Evolutionary conservation across 2,888 invertebrate species (phyloP), one percentile per base, ranked within the genome.

Genomic region (Ichneumoninae sp.): DNA sequence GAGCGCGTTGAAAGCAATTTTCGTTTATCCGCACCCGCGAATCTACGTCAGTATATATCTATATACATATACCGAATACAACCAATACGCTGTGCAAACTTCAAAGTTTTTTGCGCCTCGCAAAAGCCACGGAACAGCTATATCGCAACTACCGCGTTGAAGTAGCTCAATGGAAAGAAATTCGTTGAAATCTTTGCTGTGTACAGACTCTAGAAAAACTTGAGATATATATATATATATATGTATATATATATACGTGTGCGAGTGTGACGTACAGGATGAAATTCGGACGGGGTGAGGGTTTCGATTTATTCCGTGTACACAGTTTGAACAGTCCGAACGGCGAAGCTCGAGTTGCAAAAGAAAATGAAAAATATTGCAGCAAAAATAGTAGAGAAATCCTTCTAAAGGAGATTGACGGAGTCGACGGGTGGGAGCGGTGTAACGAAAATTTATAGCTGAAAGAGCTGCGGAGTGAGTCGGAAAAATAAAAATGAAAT

Each of bases 271-370:
- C 76, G 65, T 68, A 66, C 52, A 52, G 69, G 75, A 52, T 65
- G 70, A 76, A 47, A 70, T 81, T 65, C 44, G 57, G 19, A 63
- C 52, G 40, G 36, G 50, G 16, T 60, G 52, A 63, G 47, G 63
- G 63, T 47, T 81, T 77, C 74, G 81, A 84, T 81, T 84, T 77
- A 84, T 84, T 74, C 74, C 73, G 54, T 60, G 63, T 69, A 74
- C 50, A 68, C 40, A 76, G 76, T 30, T 8, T 54, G 57, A 33
- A 10, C 8, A 70, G 52, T 33, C 65, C 40, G 63, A 57, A 57
- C 22, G 22, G 50, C 54, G 50, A 50, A 84, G 44, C 52, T 52
- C 60, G 47, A 63, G 47, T 70, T 50, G 47, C 70, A 33, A 60
- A 63, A 60, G 10, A 30, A 71, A 80, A 65, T 33, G 40, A 76